These are phyloP conservation scores for Catharus minimus DNA, from an alignment of 2,113 vertebrate species.

Conservation along the genomic window DNA sequence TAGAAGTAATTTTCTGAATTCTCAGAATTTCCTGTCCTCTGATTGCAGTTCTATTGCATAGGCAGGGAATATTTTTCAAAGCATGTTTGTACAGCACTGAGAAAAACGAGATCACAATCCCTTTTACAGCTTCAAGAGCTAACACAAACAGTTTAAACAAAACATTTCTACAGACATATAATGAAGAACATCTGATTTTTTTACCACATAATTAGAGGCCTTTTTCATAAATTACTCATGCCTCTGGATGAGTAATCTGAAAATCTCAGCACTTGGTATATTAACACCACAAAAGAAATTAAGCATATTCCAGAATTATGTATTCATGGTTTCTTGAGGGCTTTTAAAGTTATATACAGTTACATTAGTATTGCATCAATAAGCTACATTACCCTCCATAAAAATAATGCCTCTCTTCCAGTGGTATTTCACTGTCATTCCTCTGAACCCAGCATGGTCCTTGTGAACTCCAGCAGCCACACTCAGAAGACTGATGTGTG, in stretches of 20 bases:
- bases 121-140: not conserved
- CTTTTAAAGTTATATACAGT: not conserved
- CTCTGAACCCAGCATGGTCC: not conserved
- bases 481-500: not conserved
- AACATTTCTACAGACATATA: not conserved
- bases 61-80: not conserved
- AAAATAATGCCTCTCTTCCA: not conserved
- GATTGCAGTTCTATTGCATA: not conserved
- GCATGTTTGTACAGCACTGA: not conserved
- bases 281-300: not conserved
- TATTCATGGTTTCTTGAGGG: not conserved
- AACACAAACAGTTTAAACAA: not conserved
- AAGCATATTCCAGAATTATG: not conserved
- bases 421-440: not conserved
- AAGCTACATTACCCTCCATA: not conserved
- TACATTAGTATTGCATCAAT: not conserved
- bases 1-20: not conserved
- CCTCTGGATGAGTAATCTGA: not conserved
- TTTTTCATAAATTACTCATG: not conserved
- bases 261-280: not conserved
- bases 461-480: not conserved
- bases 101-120: not conserved
- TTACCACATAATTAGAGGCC: not conserved
- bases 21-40: not conserved
- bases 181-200: slow-evolving; percentile 1